A percentile compares a stretch with the other conserved stretches of the same genome.
Conservation (phyloP, 2,113 vertebrate genomes). For the Pseudorectes ferrugineus region DNA sequence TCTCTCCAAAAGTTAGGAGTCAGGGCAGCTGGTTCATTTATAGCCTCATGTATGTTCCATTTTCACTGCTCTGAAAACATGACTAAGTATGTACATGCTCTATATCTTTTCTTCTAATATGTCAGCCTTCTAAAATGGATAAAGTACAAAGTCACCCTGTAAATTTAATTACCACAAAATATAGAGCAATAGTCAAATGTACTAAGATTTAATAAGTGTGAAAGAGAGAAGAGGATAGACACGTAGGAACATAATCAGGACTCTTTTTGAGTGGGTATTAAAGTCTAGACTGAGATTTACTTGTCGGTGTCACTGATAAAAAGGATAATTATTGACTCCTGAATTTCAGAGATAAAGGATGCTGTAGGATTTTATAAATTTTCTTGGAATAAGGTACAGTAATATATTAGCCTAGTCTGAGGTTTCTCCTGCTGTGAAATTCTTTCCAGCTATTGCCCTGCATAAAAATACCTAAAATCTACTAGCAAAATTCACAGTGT, state of each 20-base stretch:
- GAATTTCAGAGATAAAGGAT: constrained; percentile 50
- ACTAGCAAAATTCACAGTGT: neutral
- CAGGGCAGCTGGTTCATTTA: neutral
- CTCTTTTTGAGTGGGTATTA: constrained; percentile 33
- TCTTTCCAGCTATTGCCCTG: neutral
- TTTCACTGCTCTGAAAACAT: constrained; percentile 24
- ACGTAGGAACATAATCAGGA: constrained; percentile 32
- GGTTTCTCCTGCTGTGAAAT: constrained; percentile 35
- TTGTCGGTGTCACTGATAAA: constrained; percentile 52
- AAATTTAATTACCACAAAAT: constrained; percentile 16
- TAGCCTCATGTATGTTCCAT: neutral
- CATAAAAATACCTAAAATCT: neutral
- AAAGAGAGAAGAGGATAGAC: constrained; percentile 32
- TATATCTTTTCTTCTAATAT: constrained; percentile 12
- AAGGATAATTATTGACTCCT: constrained; percentile 61
- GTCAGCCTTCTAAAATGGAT: constrained; percentile 8
- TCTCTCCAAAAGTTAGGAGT: neutral
- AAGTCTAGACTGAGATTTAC: constrained; percentile 55
- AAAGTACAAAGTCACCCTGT: constrained; percentile 1
- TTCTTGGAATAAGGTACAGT: constrained; percentile 35
- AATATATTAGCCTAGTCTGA: neutral
- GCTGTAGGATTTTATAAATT: constrained; percentile 37
- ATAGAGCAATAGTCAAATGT: neutral
- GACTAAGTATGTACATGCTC: neutral
- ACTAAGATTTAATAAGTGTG: constrained; percentile 38